These are phyloP conservation scores for Chlorodrepanis virens DNA, from an alignment of 2,113 vertebrate species.

Conservation along the genomic window DNA sequence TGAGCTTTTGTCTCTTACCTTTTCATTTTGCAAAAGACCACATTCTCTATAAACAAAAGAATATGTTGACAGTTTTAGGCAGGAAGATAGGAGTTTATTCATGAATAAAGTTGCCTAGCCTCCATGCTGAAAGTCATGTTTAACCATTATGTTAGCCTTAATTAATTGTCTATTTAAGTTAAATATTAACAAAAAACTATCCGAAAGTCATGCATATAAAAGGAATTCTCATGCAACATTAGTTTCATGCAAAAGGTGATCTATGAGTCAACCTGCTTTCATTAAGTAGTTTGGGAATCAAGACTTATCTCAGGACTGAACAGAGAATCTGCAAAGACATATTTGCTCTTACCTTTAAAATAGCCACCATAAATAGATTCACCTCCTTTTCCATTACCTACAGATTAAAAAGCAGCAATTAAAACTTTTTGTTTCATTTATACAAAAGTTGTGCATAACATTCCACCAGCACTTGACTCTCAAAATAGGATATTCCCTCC, in stretches of 20 bases:
- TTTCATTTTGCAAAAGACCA: conserved; percentile 99
- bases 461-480: not conserved
- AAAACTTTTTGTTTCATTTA: not conserved
- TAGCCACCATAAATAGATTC: conserved; percentile 98
- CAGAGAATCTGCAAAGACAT: conserved; percentile 38
- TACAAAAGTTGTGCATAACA: not conserved
- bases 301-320: conserved; percentile 67
- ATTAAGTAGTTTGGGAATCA: conserved; percentile 71
- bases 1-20: conserved; percentile 99
- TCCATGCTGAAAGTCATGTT: conserved; percentile 94
- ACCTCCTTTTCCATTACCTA: conserved; percentile 98
- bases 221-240: conserved; percentile 83
- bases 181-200: conserved; percentile 71
- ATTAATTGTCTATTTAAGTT: conserved; percentile 78
- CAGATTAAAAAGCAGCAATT: not conserved
- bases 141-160: conserved; percentile 82
- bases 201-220: conserved; percentile 77
- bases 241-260: conserved; percentile 84
- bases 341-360: conserved; percentile 92
- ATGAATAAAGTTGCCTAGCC: conserved; percentile 97
- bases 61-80: conserved; percentile 99
- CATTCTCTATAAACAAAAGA: conserved; percentile 99
- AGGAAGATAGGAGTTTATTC: conserved; percentile 95
- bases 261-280: conserved; percentile 73
- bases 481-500: not conserved